Conservation (phyloP, 2,888 invertebrate species). For the Glyphotaelius pellucidus region DNA sequence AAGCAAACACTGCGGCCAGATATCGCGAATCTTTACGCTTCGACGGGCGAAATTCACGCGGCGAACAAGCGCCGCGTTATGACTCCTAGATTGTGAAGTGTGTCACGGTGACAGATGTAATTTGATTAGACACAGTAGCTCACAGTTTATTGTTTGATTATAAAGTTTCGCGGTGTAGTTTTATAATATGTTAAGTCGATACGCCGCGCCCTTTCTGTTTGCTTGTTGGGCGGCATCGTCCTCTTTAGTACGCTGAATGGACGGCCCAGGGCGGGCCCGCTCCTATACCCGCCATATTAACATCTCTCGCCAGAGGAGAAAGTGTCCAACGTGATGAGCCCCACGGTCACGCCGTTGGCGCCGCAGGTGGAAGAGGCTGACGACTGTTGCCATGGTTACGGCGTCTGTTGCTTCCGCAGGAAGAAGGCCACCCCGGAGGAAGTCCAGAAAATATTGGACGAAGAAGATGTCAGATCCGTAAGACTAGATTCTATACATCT, state of each 20-base stretch:
- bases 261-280: constrained; percentile 9
- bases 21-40: constrained; percentile 19
- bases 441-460: not conserved
- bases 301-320: not conserved
- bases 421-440: constrained; percentile 39
- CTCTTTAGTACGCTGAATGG: not conserved
- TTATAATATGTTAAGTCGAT: not conserved
- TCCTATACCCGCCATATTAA: constrained; percentile 15
- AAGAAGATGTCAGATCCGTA: constrained; percentile 20
- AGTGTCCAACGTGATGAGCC: constrained; percentile 10
- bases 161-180: not conserved
- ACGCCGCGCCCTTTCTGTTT: constrained; percentile 6
- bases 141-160: not conserved
- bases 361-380: constrained; percentile 31
- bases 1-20: constrained; percentile 20
- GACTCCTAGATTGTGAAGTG: not conserved
- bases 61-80: not conserved
- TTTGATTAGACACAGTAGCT: not conserved
- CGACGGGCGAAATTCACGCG: not conserved
- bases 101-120: not conserved
- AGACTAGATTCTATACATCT: not conserved
- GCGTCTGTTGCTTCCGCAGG: constrained; percentile 56
- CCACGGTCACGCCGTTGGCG: constrained; percentile 11
- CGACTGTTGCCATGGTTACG: constrained; percentile 53
- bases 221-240: not conserved